Evolutionary conservation across 2,797 vertebrate genomes (phyloP), one percentile per base, ranked within the genome.

Genomic region (Amblyopsis hoosieri): DNA sequence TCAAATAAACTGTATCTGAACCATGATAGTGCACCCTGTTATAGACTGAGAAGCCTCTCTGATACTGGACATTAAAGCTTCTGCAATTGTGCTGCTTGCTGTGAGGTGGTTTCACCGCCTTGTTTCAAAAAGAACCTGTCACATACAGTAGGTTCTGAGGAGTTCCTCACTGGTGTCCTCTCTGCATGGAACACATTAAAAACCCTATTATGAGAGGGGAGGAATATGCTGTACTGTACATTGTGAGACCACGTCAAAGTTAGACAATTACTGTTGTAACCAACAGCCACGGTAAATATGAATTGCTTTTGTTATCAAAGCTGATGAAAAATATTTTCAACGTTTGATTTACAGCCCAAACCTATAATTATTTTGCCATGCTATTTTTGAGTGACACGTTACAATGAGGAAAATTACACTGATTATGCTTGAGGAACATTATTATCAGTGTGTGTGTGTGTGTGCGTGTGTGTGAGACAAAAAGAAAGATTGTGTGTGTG

Each of bases 1-100:
- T 86, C 66, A 82, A 72, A 83, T 49, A 13, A 82, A 74, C 64
- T 60, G 62, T 33, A 60, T 76, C 50, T 58, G 68, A 59, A 65
- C 64, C 62, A 60, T 57, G 70, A 65, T 50, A 67, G 63, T 54
- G 54, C 56, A 60, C 9, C 37, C 10, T 59, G 12, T 81, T 69
- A 78, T 49, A 63, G 61, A 74, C 56, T 49, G 61, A 52, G 48
- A 42, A 60, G 47, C 17, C 54, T 17, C 45, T 68, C 15, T 15
- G 50, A 58, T 7, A 33, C 54, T 33, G 57, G 23, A 10, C 12
- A n/a, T 48, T 37, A 57, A 37, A 68, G 13, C 12, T 31, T 67
- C 6, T 10, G 50, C 15, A 12, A 29, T 29, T 29, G 23, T 29
- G 23, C 23, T 29, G 23, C 23, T 29, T 29, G 23, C 23, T 29